phyloP scores from a whole-genome alignment of 1,140 invertebrate genomes.

The Drosophila asahinai region DNA sequence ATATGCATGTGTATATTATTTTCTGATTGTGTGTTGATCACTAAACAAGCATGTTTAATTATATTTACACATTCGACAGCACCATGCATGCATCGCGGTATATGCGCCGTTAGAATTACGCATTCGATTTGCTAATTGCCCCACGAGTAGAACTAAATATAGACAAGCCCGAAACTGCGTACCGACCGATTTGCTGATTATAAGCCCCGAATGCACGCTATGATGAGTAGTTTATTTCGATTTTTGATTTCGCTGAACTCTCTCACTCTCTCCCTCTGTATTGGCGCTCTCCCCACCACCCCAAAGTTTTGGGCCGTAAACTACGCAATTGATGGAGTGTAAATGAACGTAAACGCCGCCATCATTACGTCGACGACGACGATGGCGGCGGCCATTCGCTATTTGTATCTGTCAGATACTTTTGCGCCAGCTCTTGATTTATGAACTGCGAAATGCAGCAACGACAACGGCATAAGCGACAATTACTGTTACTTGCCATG shows the following conservation, averaged over 20 bases:
- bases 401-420: conserved; percentile 77
- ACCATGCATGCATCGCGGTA: conserved; percentile 2
- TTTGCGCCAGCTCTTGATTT: conserved; percentile 64
- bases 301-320: conserved; percentile 43
- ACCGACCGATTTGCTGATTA: conserved; percentile 10
- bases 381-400: conserved; percentile 37
- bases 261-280: background rate
- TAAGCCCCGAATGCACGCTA: conserved; percentile 24
- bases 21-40: conserved; percentile 18
- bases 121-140: conserved; percentile 37
- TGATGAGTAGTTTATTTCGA: conserved; percentile 12
- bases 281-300: no score
- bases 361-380: conserved; percentile 18
- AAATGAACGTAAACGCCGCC: conserved; percentile 32
- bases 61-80: conserved; percentile 24
- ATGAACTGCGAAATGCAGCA: conserved; percentile 53
- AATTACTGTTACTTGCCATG: conserved; percentile 55
- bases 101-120: conserved; percentile 31
- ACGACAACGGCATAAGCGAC: conserved; percentile 20
- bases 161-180: conserved; percentile 32
- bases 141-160: conserved; percentile 30
- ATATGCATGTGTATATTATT: conserved; percentile 3
- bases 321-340: conserved; percentile 58
- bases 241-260: background rate
- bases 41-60: conserved; percentile 33